Evolutionary conservation across 2,797 vertebrate species (phyloP), one percentile per base, ranked within the genome.

Genomic region (Syndactyla subalaris): DNA sequence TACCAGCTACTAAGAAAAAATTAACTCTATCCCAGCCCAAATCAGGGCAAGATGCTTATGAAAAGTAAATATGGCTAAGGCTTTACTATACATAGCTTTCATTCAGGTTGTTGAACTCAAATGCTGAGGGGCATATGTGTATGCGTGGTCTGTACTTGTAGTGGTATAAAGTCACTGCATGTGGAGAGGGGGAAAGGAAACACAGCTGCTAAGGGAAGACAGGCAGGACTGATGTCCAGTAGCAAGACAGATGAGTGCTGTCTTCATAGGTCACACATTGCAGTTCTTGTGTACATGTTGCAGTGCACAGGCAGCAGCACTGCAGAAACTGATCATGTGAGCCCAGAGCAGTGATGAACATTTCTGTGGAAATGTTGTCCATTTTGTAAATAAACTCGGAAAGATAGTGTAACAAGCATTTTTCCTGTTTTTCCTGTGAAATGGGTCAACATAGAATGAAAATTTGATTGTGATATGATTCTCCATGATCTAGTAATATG

Each of bases 271-370:
- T 63, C 49, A 32, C 7, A 0, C 7, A 2, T 41, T 77, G 8
- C 2, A 1, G 7, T 30, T 41, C 10, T 16, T 29, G 19, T 49
- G 15, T 65, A 21, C 8, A 0, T 6, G 10, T 43, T 36, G 15
- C 24, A 39, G 15, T 7, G 30, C 24, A 8, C 10, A 34, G 77
- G 30, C 30, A 45, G 67, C 3, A 9, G 51, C 10, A 4, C 5
- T 7, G 9, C 17, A 6, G 14, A 36, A 45, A 34, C 10, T 3
- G 16, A 22, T 38, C 1, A 0, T 3, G 3, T 38, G 43, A 85
- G 19, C 41, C 65, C 49, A 61, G 34, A 41, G 4, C 19, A 41
- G 15, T 3, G 7, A 32, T 34, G 57, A 57, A n/a, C 23, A 34
- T 54, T 58, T 72, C 45, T 29, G 12, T 12, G 23, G 52, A 72